Conservation (phyloP, 2,888 invertebrate genomes). For the Xestia rhomboidea region DNA sequence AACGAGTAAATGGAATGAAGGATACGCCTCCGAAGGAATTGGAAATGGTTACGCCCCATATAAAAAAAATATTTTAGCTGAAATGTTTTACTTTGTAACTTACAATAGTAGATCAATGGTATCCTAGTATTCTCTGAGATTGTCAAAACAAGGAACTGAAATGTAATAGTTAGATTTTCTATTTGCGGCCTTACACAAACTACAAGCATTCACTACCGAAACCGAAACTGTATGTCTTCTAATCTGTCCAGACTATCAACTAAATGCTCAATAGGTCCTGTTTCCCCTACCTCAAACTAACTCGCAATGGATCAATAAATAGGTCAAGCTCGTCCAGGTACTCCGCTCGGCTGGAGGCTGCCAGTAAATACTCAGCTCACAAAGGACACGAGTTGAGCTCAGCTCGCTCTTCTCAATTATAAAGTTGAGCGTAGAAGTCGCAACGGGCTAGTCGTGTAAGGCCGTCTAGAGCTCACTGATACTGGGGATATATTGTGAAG, state of each 20-base stretch:
- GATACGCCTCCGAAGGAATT: conserved; percentile 4
- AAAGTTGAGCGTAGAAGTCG: conserved; percentile 62
- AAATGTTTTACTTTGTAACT: conserved; percentile 3
- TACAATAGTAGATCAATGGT: not conserved
- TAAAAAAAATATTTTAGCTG: not conserved
- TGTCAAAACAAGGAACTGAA: not conserved
- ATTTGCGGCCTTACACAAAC: not conserved
- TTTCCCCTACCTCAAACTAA: not conserved
- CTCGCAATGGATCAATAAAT: conserved; percentile 36
- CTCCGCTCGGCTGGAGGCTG: conserved; percentile 16
- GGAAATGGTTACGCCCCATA: not conserved
- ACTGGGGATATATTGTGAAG: not conserved
- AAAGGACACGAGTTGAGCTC: conserved; percentile 63
- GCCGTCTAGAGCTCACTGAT: not conserved
- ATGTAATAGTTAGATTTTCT: no score
- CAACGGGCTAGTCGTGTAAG: conserved; percentile 20
- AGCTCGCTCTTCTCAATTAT: conserved; percentile 68
- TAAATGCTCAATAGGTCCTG: not conserved
- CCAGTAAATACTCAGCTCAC: conserved; percentile 55
- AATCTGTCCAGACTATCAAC: not conserved
- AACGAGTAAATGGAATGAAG: conserved; percentile 10
- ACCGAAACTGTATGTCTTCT: not conserved
- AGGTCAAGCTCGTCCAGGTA: conserved; percentile 38
- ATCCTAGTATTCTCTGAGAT: not conserved
- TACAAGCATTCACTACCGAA: not conserved